Base-by-base conservation (phyloP, 2,797 vertebrate genomes). In the Liasis olivaceus region DNA sequence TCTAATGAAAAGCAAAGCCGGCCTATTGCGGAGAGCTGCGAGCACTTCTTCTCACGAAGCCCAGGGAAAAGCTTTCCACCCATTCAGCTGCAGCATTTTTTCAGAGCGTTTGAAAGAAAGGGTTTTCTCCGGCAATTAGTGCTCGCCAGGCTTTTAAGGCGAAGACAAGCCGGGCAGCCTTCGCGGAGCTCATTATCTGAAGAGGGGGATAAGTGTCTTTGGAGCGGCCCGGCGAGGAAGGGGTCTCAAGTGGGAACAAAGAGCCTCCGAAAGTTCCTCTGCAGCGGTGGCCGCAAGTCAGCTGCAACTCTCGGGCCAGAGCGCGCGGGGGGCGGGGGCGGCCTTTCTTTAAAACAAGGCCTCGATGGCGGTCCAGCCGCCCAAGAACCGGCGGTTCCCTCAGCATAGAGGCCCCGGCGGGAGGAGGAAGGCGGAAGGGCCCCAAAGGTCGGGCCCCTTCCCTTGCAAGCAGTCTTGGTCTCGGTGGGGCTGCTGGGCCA, bases 131-230 rank as follows among this genome's bases (percentile, higher is more conserved):
- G 69, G 87, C 86, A 88, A 92, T 88, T 88, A 88, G 87, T 66
- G 86, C 86, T 62, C 26, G 66, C 5, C 87, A 13, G 72, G 54
- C n/a, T 81, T 69, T 69, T 42, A 47, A 59, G 56, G 77, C 77
- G 51, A 13, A 62, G 7, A 88, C 36, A 62, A 54, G 9, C 87
- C 88, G 47, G 91, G 47, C 87, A 24, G 66, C n/a, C 91, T 81
- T 88, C 2, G 66, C 36, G 72, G 17, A 69, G 60, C 91, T 85
- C 77, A 92, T 85, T 89, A 92, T 47, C 81, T 92, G 91, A 86
- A 89, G 91, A 89, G 91, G 81, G 54, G 47, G 51, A 28, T 58
- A 58, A 92, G 91, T 89, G 91, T 42, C 69, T 85, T 51, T 54
- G 69, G 87, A 56, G 91, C 87, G 51, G 72, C 60, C 60, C n/a